Percentiles rank a stretch among this genome's conserved stretches.
These are phyloP conservation scores for Anoplophora glabripennis DNA, from an alignment of 1,140 invertebrate species.

Conservation along the genomic window DNA sequence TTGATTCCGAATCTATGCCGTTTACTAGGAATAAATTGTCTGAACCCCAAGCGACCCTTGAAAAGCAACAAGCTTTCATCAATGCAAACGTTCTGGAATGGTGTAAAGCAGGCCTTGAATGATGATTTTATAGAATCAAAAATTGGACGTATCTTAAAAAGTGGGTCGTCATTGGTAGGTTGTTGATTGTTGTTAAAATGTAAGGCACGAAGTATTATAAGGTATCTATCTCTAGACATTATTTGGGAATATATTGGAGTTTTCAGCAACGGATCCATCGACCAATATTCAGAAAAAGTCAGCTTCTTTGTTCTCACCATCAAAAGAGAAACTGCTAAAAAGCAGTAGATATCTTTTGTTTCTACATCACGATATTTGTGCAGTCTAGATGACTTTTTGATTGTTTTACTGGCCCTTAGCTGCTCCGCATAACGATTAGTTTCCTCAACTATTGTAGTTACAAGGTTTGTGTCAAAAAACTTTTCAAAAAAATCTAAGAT, in stretches of 20 bases:
- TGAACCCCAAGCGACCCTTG: conserved; percentile 42
- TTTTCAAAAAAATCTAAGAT: no score
- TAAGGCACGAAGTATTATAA: conserved; percentile 3
- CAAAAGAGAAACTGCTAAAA: conserved; percentile 5
- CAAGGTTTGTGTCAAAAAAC: no score
- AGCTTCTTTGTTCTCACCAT: conserved; percentile 10
- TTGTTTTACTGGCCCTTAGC: no score
- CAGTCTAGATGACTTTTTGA: no score
- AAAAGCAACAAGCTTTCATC: conserved; percentile 38
- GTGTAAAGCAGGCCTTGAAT: no score
- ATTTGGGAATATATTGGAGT: conserved; percentile 5
- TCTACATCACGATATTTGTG: no score
- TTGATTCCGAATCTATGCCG: conserved; percentile 24
- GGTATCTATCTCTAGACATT: conserved; percentile 7
- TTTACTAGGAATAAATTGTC: conserved; percentile 47
- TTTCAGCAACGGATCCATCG: not conserved
- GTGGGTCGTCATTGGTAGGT: no score
- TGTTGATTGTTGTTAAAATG: conserved; percentile 12
- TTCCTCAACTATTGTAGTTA: no score
- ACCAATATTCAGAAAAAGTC: conserved; percentile 2
- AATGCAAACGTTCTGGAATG: conserved; percentile 26
- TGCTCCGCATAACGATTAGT: no score
- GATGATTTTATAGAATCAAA: no score
- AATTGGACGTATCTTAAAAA: no score
- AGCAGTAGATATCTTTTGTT: conserved; percentile 7